Base-by-base conservation (phyloP, 2,113 vertebrate species). In the Oreocharis arfaki region DNA sequence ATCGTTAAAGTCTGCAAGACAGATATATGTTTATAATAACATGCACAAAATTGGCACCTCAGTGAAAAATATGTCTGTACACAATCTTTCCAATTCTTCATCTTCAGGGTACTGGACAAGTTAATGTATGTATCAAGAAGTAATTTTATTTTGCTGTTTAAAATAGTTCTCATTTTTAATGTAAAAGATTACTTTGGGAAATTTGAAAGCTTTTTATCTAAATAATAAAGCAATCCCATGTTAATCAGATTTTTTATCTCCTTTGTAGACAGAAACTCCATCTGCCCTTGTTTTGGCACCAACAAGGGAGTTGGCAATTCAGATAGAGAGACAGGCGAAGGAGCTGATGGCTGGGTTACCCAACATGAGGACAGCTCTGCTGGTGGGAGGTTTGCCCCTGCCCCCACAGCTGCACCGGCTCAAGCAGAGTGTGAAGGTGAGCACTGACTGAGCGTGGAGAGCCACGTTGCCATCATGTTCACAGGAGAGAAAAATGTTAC, bases 401-500 rank as follows among this genome's bases (percentile, higher is more conserved):
- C 99, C 99, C 8, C 99, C 98, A 0, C 99, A 99, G 96, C 99
- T 99, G 17, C 98, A 99, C 87, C 99, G 99, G 4, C 97, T 99
- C 69, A 98, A 97, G 78, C 98, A 98, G 74, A 98, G 73, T 16
- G 99, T 99, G 57, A 99, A 99, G 98, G 99, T 99, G 97, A 89
- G 95, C 20, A 4, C 26, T 9, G 3, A 1, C 46, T 13, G 7
- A 17, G 30, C 0, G 1, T 35, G 16, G 11, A 35, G 27, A 75
- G 46, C 13, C 68, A 2, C 0, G 3, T 33, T 70, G 49, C 24
- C 44, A 5, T 30, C n/a, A 3, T 22, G 3, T 13, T 28, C 21
- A n/a, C 20, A 49, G 33, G 3, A 16, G 42, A 57, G 19, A 41
- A 28, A 24, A 39, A 26, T 20, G 28, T 20, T 16, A 5, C 56